Base-by-base conservation (phyloP, 2,888 invertebrate genomes). In the Chymomyza amoena region DNA sequence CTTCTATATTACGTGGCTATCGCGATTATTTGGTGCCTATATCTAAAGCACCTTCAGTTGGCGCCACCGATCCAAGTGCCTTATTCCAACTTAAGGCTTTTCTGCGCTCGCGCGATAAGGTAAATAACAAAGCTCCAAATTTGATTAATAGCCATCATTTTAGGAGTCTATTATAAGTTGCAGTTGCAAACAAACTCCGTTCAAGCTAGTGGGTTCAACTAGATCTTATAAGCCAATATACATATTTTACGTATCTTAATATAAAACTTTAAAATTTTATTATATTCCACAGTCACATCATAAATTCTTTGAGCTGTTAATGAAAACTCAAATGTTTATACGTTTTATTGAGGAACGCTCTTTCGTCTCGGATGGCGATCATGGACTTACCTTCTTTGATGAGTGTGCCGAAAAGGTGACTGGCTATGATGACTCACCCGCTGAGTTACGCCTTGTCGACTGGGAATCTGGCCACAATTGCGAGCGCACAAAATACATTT, bases 321-420 rank as follows among this genome's bases (percentile, higher is more conserved):
- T 97, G 94, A 95, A 95, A 85, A 99, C 99, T 1, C 99, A 99
- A 92, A 97, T 98, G 96, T 99, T 99, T 92, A 98, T 97, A 78
- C 95, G 98, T 64, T 99, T 99, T 92, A 99, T 99, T 76, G 99
- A 99, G 92, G 99, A 99, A 91, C 94, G 99, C 20, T 98, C 98
- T 80, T 99, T 99, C 92, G 98, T 99, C 0, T 98, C 98, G n/a
- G 99, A 99, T 90, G 97, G 97, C 86, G 99, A 99, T 92, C 97
- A 97, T 72, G 97, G 98, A 61, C 93, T 99, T 69, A 97, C 97
- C 15, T 98, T 98, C 92, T 99, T 99, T 90, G 99, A 99, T 92
- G 99, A 99, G 89, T 99, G 99, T 90, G 96, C 97, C 7, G 98
- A 98, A 89, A 95, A 96, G 90, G 93, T 95, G 52, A 92, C 93